Base-by-base conservation (phyloP, 2,888 invertebrate genomes). In the Catocala sponsa region DNA sequence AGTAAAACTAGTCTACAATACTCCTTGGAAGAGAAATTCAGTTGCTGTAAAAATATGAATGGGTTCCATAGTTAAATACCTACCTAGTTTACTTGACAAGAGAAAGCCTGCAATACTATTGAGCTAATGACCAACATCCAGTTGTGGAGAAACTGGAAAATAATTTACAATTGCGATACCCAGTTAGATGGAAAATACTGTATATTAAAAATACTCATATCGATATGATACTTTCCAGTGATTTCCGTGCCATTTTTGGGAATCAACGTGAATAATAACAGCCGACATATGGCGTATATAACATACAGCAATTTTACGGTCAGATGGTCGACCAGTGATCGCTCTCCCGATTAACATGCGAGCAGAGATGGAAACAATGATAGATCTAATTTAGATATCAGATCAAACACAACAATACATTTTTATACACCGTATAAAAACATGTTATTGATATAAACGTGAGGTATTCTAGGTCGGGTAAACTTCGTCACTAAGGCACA, bases 241-340 rank as follows among this genome's bases (percentile, higher is more conserved):
- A 57, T 43, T 57, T 50, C 50, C 57, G 44, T 33, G 50, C 35
- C 9, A 38, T 55, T 60, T 63, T 46, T 47, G 25, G 33, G 13
- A 13, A 44, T 63, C 49, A 48, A 55, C 12, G 49, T 15, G 55
- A 64, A 60, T 72, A 61, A 69, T 68, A 63, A 62, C 47, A 44
- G 50, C 50, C 56, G 46, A 49, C 54, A 25, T 53, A 42, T 38
- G 57, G 50, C 25, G 61, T 52, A 63, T 64, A 68, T 63, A 70
- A 52, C 64, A 59, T 72, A 56, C 70, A 67, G 72, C 76, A 89
- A 91, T 92, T 92, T 88, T 88, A 90, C 86, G 92, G 83, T 90
- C 84, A 82, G 82, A 83, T 86, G 82, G 74, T 66, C 76, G 54
- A 58, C 54, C 65, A 75, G 79, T 82, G 82, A 84, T 84, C 69